Evolutionary conservation across 2,113 vertebrate genomes (phyloP), one percentile per base, ranked within the genome.

Genomic region (Tricholaema leucomelas): DNA sequence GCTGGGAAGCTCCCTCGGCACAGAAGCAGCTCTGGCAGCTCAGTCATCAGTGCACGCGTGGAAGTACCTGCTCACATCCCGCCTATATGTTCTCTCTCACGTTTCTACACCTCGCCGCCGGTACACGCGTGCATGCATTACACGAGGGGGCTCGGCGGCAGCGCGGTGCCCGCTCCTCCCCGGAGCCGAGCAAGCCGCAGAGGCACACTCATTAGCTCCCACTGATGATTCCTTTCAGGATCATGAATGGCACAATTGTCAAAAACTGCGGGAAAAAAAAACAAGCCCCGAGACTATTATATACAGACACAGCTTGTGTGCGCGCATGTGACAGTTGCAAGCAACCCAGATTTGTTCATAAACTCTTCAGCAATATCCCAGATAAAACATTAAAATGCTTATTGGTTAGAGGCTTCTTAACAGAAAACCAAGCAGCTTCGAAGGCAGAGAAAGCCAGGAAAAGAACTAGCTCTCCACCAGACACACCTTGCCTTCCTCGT

Each of bases 301-400:
- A 91, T 59, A 87, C 93, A 95, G 88, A 93, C 90, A 33, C 84
- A 87, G 94, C 81, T 82, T 95, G 92, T 87, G 92, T 90, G 86
- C 81, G 59, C 72, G 44, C 94, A 88, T 94, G 92, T 91, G 92
- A 86, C 95, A 95, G 77, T 93, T 94, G 95, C 96, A 94, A 95
- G 93, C 95, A 88, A 91, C 95, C 66, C 95, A 97, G 95, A 96
- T 96, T 96, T 97, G 96, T 92, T 95, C 85, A 6, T 30, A 87
- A 97, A 93, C 93, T 95, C 91, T 78, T 70, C 86, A n/a, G 66
- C 92, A 6, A 52, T 84, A 75, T 75, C 94, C 70, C 75, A 95
- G 84, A 93, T 69, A 90, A 92, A 96, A 88, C 88, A 87, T 71
- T 83, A 89, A 87, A 85, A 86, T 86, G 90, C 80, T 92, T 70